These are phyloP conservation scores for Antechinus stuartii DNA, from an alignment of 2,113 vertebrate species.

Conservation along the genomic window DNA sequence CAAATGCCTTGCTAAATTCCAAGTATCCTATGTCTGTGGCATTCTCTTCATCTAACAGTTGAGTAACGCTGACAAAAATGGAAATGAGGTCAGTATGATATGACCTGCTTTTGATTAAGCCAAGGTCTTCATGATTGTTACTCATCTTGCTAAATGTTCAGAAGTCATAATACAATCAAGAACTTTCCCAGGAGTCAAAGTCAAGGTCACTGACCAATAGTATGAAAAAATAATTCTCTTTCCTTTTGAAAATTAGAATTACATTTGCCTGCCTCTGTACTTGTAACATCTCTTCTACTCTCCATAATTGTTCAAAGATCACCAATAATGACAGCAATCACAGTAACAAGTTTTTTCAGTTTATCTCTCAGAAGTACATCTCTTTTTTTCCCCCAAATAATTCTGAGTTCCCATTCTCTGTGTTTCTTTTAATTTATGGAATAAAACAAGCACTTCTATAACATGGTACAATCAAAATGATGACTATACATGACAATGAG, in stretches of 20 bases:
- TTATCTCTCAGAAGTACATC: not conserved
- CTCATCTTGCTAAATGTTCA: not conserved
- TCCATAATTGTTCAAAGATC: not conserved
- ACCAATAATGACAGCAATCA: not conserved
- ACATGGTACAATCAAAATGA: not conserved
- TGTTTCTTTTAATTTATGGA: not conserved
- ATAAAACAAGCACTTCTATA: not conserved
- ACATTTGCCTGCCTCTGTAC: not conserved
- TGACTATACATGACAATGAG: not conserved
- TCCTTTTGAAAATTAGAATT: not conserved
- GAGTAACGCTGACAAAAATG: not conserved
- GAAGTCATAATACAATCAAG: not conserved
- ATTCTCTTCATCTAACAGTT: not conserved
- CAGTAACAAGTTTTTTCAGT: not conserved
- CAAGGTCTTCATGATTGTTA: not conserved
- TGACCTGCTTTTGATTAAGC: not conserved
- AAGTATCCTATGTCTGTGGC: not conserved
- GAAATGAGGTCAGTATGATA: not conserved
- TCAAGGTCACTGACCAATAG: not conserved
- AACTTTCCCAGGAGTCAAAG: not conserved
- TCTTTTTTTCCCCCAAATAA: not conserved
- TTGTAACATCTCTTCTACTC: not conserved
- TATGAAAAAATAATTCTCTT: not conserved
- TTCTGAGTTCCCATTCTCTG: not conserved
- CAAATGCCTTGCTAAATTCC: not conserved